These are phyloP conservation scores for Thinocorus orbignyianus DNA, from an alignment of 2,113 vertebrate genomes.

Conservation along the genomic window DNA sequence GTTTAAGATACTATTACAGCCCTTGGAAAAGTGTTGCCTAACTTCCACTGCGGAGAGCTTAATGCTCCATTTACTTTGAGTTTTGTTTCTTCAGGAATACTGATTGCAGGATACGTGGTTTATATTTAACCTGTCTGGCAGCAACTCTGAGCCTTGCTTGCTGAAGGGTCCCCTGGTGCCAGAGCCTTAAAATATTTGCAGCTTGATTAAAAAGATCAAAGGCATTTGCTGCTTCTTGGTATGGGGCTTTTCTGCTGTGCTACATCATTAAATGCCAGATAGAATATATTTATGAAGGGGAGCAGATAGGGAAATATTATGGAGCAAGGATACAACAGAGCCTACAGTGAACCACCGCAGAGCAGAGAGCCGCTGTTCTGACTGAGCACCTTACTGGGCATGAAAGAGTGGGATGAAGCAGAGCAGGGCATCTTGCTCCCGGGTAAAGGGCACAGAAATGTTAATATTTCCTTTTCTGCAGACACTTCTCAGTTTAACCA, in stretches of 20 bases:
- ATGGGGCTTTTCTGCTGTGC: neutral
- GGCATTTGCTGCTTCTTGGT: neutral
- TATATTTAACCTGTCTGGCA: slow-evolving; percentile 56
- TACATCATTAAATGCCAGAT: neutral
- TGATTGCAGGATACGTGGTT: neutral
- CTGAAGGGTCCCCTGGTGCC: neutral
- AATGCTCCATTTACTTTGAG: neutral
- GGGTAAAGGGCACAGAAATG: neutral
- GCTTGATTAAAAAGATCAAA: neutral
- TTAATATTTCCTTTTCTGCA: slow-evolving; percentile 10
- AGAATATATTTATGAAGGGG: neutral
- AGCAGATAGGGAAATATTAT: neutral
- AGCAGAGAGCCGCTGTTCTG: neutral
- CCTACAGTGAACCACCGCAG: neutral
- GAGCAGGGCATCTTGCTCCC: slow-evolving; percentile 13
- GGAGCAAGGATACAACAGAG: neutral
- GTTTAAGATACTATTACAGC: neutral
- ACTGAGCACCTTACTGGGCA: neutral
- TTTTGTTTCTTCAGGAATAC: neutral
- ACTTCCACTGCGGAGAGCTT: neutral
- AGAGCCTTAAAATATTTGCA: neutral
- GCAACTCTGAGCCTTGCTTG: neutral
- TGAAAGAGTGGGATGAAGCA: neutral
- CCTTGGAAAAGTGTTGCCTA: neutral
- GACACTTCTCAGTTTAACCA: neutral